Evolutionary conservation across 2,113 vertebrate species (phyloP), one percentile per base, ranked within the genome.

Genomic region (Cepphus grylle): DNA sequence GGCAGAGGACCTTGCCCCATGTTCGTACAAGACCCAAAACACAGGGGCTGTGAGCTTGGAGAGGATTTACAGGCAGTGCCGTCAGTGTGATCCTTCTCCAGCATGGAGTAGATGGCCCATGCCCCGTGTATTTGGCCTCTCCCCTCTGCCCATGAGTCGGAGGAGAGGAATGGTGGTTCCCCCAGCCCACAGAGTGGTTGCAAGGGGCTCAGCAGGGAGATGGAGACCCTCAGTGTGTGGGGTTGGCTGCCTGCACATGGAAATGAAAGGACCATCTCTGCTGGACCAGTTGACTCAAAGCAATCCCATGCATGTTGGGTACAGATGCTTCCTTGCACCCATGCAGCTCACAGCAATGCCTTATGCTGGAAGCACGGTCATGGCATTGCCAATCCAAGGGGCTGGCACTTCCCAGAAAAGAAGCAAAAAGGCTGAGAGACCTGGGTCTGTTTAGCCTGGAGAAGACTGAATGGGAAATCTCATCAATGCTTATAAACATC

Each of bases 91-190:
- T 42, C 63, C 13, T 73, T 65, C 63, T 58, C 27, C 40, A 74
- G 38, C 5, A 8, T 3, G 0, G 0, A 6, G 9, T 22, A 49
- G n/a, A 12, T 47, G 40, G 23, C 25, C 16, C 38, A 74, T 36
- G 6, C 22, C 25, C 1, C 0, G 2, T 20, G 18, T 20, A 10
- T 59, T 93, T 59, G 58, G 19, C 30, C 21, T 84, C 72, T 52
- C 6, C 19, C 18, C 5, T 77, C 26, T 22, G 27, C 13, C 38
- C 38, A 5, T 26, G 42, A 34, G 29, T 26, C 4, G 4, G 19
- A 42, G 49, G 3, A 73, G n/a, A 66, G 9, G 20, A 65, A 18
- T 2, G 0, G 22, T 22, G 23, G 9, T n/a, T 72, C 18, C 12
- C 30, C 23, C 34, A 72, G 40, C 15, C 15, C 62, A 32, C 26